phyloP scores from a whole-genome alignment of 2,797 vertebrate species.

The Onychomys leucogaster region DNA sequence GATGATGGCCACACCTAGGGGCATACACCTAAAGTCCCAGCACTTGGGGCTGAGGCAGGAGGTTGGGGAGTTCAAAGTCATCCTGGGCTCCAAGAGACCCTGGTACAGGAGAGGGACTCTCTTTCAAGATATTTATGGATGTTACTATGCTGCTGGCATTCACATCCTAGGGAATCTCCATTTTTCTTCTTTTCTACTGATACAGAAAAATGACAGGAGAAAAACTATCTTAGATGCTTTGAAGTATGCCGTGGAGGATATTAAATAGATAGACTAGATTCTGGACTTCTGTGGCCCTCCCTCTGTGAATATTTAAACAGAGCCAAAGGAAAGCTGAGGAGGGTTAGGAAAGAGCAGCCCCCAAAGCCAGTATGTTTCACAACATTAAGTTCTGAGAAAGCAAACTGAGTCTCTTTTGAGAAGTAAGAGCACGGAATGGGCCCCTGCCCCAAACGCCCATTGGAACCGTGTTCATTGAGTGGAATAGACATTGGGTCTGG shows the following conservation, averaged over 20 bases:
- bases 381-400: neutral
- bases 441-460: neutral
- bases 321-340: constrained; percentile 7
- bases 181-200: constrained; percentile 25
- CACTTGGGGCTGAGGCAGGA: neutral
- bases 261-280: neutral
- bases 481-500: neutral
- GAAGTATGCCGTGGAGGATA: neutral
- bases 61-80: neutral
- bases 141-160: neutral
- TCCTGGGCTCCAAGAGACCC: neutral
- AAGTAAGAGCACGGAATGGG: neutral
- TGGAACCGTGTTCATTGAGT: neutral
- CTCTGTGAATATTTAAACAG: neutral
- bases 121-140: neutral
- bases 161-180: neutral
- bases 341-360: neutral
- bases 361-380: neutral
- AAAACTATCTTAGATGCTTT: neutral
- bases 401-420: neutral
- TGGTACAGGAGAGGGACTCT: neutral
- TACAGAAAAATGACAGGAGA: neutral
- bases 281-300: neutral
- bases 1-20: neutral
- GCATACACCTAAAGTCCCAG: too few species aligned